A percentile compares a stretch with the other conserved stretches of the same genome.
These are phyloP conservation scores for Rhabditophanes sp. DNA, from an alignment of 2,888 invertebrate species.

Conservation along the genomic window DNA sequence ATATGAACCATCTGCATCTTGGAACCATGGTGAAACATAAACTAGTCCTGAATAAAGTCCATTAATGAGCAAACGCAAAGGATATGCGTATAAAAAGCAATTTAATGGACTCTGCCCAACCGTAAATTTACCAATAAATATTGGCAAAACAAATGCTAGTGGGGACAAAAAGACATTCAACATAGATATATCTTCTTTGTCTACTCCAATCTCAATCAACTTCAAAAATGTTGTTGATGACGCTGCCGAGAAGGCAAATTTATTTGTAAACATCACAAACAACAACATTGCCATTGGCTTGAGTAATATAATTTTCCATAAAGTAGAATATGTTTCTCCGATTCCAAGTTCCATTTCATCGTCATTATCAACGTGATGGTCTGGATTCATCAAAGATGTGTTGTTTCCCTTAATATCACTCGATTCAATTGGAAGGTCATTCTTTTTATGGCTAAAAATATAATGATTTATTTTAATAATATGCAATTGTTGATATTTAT, in stretches of 20 bases:
- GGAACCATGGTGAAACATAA: constrained; percentile 63
- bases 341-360: constrained; percentile 49
- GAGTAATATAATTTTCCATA: constrained; percentile 66
- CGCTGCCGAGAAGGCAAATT: constrained; percentile 85
- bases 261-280: constrained; percentile 68
- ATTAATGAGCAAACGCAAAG: constrained; percentile 46
- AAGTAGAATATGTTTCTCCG: constrained; percentile 62
- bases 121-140: constrained; percentile 66
- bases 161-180: constrained; percentile 83
- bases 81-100: constrained; percentile 71
- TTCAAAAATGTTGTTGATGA: constrained; percentile 87
- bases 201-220: constrained; percentile 83
- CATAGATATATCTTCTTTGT: constrained; percentile 78
- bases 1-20: constrained; percentile 51
- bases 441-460: too few species aligned
- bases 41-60: constrained; percentile 55
- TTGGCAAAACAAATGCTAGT: constrained; percentile 74
- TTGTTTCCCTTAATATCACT: too few species aligned
- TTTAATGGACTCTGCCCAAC: constrained; percentile 74
- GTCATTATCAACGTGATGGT: constrained; percentile 45
- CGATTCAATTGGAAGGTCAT: too few species aligned
- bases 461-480: too few species aligned
- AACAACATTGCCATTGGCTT: constrained; percentile 65
- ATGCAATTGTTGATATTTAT: too few species aligned
- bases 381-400: constrained; percentile 4